A percentile compares a stretch with the other conserved stretches of the same genome.
phyloP scores from a whole-genome alignment of 2,113 vertebrate species.

The Halichoeres trimaculatus region DNA sequence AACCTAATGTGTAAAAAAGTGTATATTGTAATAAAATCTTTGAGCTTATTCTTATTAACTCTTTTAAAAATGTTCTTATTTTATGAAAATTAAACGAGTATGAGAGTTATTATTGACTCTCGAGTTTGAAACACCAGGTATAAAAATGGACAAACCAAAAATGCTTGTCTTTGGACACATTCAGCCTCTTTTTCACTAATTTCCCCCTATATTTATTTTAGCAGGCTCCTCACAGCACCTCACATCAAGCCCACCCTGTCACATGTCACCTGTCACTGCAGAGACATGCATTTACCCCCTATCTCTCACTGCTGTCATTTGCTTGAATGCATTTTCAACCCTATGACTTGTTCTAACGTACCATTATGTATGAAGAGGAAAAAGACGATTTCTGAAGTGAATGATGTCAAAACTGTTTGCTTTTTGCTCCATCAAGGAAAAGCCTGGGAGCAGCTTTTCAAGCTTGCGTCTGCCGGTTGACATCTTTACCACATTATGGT shows the following conservation, averaged over 20 bases:
- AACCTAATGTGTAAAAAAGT: too few relatives aligned
- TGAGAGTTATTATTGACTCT: not conserved
- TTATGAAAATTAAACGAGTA: not conserved
- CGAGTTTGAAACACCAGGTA: not conserved
- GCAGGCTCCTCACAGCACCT: constrained; percentile 10
- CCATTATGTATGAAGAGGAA: constrained; percentile 34
- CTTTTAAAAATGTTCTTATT: too few relatives aligned
- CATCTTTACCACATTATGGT: constrained; percentile 60
- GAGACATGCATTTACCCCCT: constrained; percentile 21
- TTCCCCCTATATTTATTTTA: constrained; percentile 8
- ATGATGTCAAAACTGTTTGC: constrained; percentile 58
- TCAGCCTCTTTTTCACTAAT: not conserved
- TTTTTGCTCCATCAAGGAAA: constrained; percentile 60
- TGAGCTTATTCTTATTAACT: too few relatives aligned
- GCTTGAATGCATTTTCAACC: constrained; percentile 51
- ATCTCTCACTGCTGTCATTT: constrained; percentile 43
- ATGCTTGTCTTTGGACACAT: not conserved
- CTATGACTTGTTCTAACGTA: constrained; percentile 43
- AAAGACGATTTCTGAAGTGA: constrained; percentile 48
- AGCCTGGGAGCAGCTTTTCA: constrained; percentile 31
- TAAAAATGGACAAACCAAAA: not conserved
- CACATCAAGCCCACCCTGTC: not conserved
- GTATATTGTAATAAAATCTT: too few relatives aligned
- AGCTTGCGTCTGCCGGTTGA: constrained; percentile 39
- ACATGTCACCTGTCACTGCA: constrained; percentile 13